phyloP scores from a whole-genome alignment of 2,888 invertebrate genomes.

The Drosophila nr. perissopoda region DNA sequence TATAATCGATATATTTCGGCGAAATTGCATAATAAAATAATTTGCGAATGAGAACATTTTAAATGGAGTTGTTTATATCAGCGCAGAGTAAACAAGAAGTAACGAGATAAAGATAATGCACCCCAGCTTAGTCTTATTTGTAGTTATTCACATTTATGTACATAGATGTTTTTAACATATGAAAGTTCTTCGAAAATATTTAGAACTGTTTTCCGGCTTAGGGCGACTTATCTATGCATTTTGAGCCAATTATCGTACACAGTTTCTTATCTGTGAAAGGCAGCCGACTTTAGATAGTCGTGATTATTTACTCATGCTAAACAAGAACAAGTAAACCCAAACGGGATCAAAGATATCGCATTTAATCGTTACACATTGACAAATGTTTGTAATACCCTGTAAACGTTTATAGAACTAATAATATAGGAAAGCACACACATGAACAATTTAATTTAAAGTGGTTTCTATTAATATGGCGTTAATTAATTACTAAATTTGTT shows the following conservation, averaged over 20 bases:
- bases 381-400: background rate
- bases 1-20: background rate
- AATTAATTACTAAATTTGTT: slow-evolving; percentile 5
- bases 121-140: background rate
- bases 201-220: background rate
- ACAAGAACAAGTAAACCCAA: background rate
- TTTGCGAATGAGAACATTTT: background rate
- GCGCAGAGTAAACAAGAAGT: background rate
- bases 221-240: background rate
- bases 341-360: background rate
- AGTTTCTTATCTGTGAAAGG: background rate
- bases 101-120: background rate
- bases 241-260: background rate
- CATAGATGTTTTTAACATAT: background rate
- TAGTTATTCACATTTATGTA: background rate
- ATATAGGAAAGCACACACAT: background rate
- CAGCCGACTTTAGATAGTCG: background rate
- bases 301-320: background rate
- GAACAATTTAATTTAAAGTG: background rate
- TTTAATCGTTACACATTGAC: background rate
- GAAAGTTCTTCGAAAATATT: background rate
- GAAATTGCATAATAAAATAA: slow-evolving; percentile 1
- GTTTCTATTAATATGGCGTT: background rate
- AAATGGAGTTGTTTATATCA: background rate
- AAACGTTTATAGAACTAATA: background rate